phyloP scores from a whole-genome alignment of 1,140 invertebrate species.

The Pomacea maculata region DNA sequence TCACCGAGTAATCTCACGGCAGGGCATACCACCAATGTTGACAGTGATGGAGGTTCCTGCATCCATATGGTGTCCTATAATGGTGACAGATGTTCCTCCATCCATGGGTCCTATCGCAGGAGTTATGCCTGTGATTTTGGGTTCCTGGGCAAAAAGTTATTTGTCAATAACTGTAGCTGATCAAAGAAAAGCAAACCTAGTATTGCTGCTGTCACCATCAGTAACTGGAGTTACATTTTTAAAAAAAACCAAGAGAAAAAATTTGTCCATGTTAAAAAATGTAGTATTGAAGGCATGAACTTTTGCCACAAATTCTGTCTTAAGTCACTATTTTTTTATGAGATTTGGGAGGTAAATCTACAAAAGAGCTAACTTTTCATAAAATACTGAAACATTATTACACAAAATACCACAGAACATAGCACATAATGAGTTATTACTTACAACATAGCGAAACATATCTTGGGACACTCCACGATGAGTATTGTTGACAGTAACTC shows the following conservation, averaged over 20 bases:
- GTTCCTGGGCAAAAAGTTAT: slow-evolving; percentile 42
- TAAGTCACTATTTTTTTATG: no score
- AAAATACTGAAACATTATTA: no score
- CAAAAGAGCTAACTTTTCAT: no score
- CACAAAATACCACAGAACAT: background rate
- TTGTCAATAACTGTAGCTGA: background rate
- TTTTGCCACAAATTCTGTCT: no score
- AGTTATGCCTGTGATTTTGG: slow-evolving; percentile 77
- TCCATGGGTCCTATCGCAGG: slow-evolving; percentile 89
- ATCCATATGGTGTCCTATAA: slow-evolving; percentile 90
- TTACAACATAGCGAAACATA: slow-evolving; percentile 52
- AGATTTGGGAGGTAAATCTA: no score
- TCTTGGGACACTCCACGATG: slow-evolving; percentile 35
- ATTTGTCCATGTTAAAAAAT: no score
- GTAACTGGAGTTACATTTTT: no score
- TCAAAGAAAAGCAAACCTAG: no score
- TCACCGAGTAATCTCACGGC: slow-evolving; percentile 18
- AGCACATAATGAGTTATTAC: slow-evolving; percentile 18
- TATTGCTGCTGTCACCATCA: no score
- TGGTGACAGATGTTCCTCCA: slow-evolving; percentile 92
- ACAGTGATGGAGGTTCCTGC: slow-evolving; percentile 92
- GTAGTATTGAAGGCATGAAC: no score
- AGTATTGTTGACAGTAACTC: slow-evolving; percentile 37
- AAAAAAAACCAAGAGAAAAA: no score
- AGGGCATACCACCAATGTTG: slow-evolving; percentile 74